A percentile compares a stretch with the other conserved stretches of the same genome.
Conservation (phyloP, 2,113 vertebrate genomes). For the Triplophysa rosa region DNA sequence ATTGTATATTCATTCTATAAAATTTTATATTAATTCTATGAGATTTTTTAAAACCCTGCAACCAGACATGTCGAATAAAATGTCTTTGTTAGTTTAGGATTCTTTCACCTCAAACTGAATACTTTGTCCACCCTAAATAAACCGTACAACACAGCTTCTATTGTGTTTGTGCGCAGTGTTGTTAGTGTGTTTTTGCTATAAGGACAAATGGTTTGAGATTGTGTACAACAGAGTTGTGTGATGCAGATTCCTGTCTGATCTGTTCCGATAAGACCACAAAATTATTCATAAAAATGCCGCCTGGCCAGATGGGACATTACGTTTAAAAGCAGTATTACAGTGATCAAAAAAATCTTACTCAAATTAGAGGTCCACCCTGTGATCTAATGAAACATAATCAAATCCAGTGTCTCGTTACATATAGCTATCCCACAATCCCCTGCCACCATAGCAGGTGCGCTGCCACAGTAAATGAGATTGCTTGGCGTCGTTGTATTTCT, state of each 20-base stretch:
- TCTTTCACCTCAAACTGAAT: too few species aligned
- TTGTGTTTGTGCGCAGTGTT: too few species aligned
- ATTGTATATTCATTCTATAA: too few species aligned
- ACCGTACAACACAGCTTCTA: too few species aligned
- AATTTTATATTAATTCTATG: too few species aligned
- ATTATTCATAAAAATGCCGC: not conserved
- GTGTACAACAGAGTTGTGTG: not conserved
- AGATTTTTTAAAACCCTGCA: too few species aligned
- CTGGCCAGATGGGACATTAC: not conserved
- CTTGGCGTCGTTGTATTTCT: too few species aligned
- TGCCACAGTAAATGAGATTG: not conserved
- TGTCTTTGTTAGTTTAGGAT: too few species aligned
- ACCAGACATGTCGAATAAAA: too few species aligned
- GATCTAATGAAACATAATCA: constrained; percentile 18
- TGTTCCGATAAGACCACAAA: constrained; percentile 5
- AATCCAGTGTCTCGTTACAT: constrained; percentile 8
- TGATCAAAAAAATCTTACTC: not conserved
- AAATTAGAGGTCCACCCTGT: not conserved
- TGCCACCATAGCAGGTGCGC: constrained; percentile 5
- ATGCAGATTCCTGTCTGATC: constrained; percentile 10
- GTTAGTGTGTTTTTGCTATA: not conserved
- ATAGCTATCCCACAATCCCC: not conserved
- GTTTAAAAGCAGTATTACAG: not conserved
- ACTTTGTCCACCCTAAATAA: too few species aligned
- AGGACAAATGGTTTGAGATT: not conserved